Conservation (phyloP, 2,113 vertebrate genomes). For the Lathamus discolor region DNA sequence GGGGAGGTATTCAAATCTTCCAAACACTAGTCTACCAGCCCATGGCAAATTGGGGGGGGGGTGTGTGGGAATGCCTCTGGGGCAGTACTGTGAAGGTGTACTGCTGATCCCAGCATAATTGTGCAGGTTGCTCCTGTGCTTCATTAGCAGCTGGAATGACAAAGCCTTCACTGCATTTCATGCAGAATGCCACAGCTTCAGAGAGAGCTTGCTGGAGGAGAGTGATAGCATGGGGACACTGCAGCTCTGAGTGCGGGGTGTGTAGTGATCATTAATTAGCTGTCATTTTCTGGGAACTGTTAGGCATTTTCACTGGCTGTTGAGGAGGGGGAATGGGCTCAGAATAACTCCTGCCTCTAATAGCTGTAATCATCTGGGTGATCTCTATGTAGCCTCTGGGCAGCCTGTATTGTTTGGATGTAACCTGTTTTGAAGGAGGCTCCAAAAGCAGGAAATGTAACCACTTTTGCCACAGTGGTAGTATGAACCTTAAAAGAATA, state of each 20-base stretch:
- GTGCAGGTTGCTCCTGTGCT: not conserved
- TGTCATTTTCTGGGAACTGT: not conserved
- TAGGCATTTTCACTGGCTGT: not conserved
- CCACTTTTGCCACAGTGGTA: not conserved
- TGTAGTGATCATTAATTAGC: not conserved
- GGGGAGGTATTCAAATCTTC: not conserved
- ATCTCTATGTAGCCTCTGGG: not conserved
- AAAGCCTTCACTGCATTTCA: not conserved
- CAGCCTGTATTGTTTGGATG: not conserved
- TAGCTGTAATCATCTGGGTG: not conserved
- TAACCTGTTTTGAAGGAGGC: not conserved
- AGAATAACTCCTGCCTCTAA: not conserved
- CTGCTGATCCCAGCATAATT: fast-evolving
- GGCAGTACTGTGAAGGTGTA: not conserved
- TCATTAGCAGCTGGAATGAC: not conserved
- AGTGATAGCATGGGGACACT: fast-evolving
- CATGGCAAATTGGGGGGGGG: not conserved
- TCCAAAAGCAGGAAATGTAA: not conserved
- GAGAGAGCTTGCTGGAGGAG: not conserved
- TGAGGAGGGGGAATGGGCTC: not conserved
- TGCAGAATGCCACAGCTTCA: not conserved
- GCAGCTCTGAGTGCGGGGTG: not conserved
- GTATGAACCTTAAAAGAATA: not conserved
- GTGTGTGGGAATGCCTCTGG: not conserved
- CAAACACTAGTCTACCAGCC: not conserved